Evolutionary conservation across 1,140 invertebrate genomes (phyloP).

Genomic region (Psilanteris sp.): DNA sequence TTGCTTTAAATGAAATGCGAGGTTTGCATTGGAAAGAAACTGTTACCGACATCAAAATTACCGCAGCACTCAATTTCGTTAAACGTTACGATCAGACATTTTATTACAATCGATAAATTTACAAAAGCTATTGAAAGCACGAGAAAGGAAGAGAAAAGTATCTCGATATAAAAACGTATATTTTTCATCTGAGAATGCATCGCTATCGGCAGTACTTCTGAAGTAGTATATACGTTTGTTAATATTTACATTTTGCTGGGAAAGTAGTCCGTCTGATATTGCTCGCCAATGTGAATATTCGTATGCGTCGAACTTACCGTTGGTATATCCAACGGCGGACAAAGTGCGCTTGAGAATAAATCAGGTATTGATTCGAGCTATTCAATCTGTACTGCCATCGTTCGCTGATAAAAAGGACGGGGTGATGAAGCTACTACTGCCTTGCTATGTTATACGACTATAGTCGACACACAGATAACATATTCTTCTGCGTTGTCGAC

Average conservation of each 20-base stretch:
- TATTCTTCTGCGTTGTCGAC: conserved; percentile 39
- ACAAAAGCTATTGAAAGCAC: conserved; percentile 38
- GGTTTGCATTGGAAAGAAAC: conserved; percentile 51
- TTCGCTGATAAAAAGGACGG: conserved; percentile 61
- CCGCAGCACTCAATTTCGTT: conserved; percentile 61
- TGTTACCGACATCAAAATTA: conserved; percentile 56
- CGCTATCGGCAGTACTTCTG: conserved; percentile 50
- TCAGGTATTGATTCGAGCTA: conserved; percentile 71
- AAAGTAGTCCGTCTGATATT: conserved; percentile 61
- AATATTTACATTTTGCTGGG: conserved; percentile 63
- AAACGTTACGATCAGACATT: conserved; percentile 56
- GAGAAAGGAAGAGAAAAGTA: conserved; percentile 43
- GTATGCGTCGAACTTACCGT: conserved; percentile 53
- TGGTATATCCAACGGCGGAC: conserved; percentile 45
- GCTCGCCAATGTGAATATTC: conserved; percentile 62
- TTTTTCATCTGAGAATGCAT: conserved; percentile 62
- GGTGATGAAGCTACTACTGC: conserved; percentile 62
- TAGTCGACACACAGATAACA: conserved; percentile 52
- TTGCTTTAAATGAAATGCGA: conserved; percentile 32
- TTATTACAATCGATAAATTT: conserved; percentile 59
- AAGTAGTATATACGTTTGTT: conserved; percentile 62
- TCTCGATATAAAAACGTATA: conserved; percentile 62
- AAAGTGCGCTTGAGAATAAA: conserved; percentile 68
- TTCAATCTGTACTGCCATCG: conserved; percentile 68
- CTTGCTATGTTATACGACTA: conserved; percentile 54